Evolutionary conservation across 2,888 invertebrate species (phyloP).

Genomic region (Zhuqinia jingwanae): DNA sequence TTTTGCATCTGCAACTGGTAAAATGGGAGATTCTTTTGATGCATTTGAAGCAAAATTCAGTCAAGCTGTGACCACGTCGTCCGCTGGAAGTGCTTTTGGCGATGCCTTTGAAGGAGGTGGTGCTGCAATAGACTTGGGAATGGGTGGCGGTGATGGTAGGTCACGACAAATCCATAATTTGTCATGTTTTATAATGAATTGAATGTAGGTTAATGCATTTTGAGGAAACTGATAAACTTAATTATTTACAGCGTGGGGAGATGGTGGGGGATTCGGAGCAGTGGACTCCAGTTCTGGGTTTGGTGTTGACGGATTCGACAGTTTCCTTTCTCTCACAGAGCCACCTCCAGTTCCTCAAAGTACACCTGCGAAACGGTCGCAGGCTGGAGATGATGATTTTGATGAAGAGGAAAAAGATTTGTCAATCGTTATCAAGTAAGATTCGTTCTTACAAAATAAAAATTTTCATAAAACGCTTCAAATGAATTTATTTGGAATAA

Average conservation of each 20-base stretch:
- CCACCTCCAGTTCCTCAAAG: conserved; percentile 86
- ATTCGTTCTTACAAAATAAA: too few relatives aligned
- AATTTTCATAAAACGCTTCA: too few relatives aligned
- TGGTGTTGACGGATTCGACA: conserved; percentile 86
- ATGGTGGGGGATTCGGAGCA: conserved; percentile 84
- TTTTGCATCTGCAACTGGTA: conserved; percentile 77
- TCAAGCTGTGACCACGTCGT: background rate
- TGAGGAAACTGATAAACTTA: background rate
- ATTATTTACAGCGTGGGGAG: conserved; percentile 81
- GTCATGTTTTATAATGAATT: background rate
- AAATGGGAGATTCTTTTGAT: conserved; percentile 86
- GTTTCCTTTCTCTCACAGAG: conserved; percentile 87
- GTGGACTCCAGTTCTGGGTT: conserved; percentile 81
- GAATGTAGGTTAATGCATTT: too few relatives aligned
- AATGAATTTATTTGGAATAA: too few relatives aligned
- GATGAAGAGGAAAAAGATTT: conserved; percentile 79
- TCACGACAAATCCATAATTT: background rate
- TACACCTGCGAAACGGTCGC: conserved; percentile 84
- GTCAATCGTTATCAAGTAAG: conserved; percentile 80
- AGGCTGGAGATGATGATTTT: conserved; percentile 78
- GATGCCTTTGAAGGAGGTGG: conserved; percentile 80
- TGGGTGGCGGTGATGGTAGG: conserved; percentile 14
- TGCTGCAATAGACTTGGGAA: conserved; percentile 48
- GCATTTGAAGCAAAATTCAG: conserved; percentile 93
- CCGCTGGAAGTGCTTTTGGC: conserved; percentile 80